Percentiles rank a stretch among this genome's conserved stretches.
Evolutionary conservation across 2,113 vertebrate genomes (phyloP).

Genomic region (Acanthisitta chloris): DNA sequence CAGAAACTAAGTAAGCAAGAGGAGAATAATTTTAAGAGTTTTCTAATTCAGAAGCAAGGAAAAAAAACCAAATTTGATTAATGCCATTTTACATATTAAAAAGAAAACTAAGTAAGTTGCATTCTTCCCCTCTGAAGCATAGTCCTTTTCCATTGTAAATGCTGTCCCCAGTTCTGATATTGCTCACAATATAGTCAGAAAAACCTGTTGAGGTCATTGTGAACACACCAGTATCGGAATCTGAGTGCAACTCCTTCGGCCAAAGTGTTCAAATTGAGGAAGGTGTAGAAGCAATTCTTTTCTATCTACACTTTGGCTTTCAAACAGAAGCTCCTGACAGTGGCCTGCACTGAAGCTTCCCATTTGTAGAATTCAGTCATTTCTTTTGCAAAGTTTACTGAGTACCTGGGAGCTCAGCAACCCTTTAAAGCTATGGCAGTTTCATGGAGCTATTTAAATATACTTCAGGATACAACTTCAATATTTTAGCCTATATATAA

Average conservation of each 20-base stretch:
- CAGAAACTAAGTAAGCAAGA: neutral
- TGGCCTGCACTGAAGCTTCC: rapidly evolving
- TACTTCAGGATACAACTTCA: neutral
- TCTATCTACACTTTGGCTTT: neutral
- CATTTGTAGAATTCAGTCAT: rapidly evolving
- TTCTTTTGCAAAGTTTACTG: neutral
- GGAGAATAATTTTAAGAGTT: neutral
- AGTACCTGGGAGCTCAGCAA: neutral
- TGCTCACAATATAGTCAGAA: neutral
- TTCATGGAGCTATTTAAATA: neutral
- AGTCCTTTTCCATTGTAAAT: neutral
- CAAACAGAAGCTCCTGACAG: neutral
- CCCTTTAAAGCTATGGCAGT: neutral
- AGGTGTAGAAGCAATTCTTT: neutral
- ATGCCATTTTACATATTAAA: neutral
- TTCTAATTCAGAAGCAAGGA: neutral
- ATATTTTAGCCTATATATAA: neutral
- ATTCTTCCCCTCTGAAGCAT: neutral
- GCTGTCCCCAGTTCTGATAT: neutral
- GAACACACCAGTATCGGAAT: neutral
- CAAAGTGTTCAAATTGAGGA: neutral
- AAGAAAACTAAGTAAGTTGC: neutral
- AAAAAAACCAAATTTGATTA: rapidly evolving
- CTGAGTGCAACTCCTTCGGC: neutral
- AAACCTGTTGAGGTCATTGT: neutral